Evolutionary conservation across 2,888 invertebrate genomes (phyloP), one percentile per base, ranked within the genome.

Genomic region (Cetonia aurata): DNA sequence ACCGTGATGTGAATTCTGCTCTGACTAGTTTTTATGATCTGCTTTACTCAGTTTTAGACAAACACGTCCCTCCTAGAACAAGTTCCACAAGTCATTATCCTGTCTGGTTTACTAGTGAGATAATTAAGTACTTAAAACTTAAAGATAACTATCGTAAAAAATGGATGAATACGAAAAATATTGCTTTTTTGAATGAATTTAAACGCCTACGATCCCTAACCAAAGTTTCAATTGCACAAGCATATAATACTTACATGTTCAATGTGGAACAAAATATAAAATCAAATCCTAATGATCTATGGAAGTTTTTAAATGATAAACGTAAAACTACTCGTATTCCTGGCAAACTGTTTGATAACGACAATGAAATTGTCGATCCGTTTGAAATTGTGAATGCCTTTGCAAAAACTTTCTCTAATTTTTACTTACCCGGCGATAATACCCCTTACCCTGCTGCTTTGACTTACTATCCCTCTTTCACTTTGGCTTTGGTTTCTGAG

Each of bases 251-350:
- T 10, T 17, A 17, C 48, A n/a, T 15, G 17, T n/a, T 6, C 6
- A 6, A n/a, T 10, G 13, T 48, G 13, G 48, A 48, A 12, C 6
- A 17, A 6, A 48, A 48, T 48, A 48, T n/a, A 10, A 48, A n/a
- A 12, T n/a, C 13, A n/a, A n/a, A 48, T 48, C 48, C 48, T n/a
- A 17, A 6, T 48, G 17, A 10, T 8, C 12, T 48, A 1, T 48
- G 48, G 6, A 48, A 48, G n/a, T 13, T 48, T n/a, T 17, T 48
- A n/a, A 48, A n/a, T n/a, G 48, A n/a, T 48, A 48, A 48, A 48
- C 13, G 48, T 6, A 48, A 48, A n/a, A 10, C 15, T n/a, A 48
- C 48, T 1, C 6, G 48, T 10, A 48, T 48, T 10, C 48, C 6
- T 48, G 48, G 48, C 12, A 48, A 48, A n/a, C 48, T 48, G 2